Evolutionary conservation across 1,140 invertebrate genomes (phyloP).

Genomic region (Phenacoccus solenopsis): DNA sequence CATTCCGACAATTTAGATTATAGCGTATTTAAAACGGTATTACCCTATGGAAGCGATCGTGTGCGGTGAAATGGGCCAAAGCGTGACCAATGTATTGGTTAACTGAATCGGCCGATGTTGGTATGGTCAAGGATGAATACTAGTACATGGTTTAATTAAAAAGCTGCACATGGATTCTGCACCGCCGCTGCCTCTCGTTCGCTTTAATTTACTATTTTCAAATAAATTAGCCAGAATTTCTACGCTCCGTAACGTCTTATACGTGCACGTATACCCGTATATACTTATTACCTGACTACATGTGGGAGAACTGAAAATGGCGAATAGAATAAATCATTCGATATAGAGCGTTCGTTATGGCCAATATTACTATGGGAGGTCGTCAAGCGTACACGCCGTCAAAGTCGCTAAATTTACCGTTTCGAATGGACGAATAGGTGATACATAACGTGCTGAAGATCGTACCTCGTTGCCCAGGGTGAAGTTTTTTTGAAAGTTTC

Average conservation of each 20-base stretch:
- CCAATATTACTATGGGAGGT: too few relatives aligned
- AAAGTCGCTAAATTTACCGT: too few relatives aligned
- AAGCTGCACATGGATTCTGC: background rate
- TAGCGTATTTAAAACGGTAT: background rate
- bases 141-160: constrained; percentile 7
- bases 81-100: constrained; percentile 13
- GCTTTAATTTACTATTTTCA: background rate
- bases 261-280: too few relatives aligned
- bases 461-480: too few relatives aligned
- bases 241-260: background rate
- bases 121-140: constrained; percentile 13
- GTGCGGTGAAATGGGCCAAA: constrained; percentile 9
- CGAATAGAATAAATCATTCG: background rate
- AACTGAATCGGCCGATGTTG: background rate
- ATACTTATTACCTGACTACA: too few relatives aligned
- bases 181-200: too few relatives aligned
- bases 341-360: too few relatives aligned
- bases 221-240: background rate
- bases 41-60: background rate
- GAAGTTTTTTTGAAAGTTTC: too few relatives aligned
- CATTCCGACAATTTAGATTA: background rate
- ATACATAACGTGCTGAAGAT: too few relatives aligned
- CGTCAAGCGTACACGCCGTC: too few relatives aligned
- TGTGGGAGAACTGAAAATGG: background rate
- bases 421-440: too few relatives aligned